Evolutionary conservation across 1,140 invertebrate species (phyloP).

Genomic region (Aphaenogaster rudis): DNA sequence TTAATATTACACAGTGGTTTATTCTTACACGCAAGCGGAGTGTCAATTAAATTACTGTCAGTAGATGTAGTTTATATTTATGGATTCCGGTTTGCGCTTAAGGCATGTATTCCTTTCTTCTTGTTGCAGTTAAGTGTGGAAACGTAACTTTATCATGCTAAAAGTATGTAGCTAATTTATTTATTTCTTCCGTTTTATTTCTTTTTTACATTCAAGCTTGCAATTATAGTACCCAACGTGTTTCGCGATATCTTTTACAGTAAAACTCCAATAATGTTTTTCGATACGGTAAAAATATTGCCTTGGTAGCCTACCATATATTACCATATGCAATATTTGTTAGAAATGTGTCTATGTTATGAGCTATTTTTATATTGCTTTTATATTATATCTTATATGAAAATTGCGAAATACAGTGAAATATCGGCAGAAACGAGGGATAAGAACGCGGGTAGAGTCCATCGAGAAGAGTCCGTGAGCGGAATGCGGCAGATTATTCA

Average conservation of each 20-base stretch:
- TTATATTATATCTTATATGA: neutral
- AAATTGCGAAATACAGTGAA: neutral
- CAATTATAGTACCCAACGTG: neutral
- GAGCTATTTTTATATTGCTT: neutral
- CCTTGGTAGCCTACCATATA: too few species aligned
- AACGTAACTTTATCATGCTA: slow-evolving; percentile 1
- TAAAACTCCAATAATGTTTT: neutral
- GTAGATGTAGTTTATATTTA: slow-evolving; percentile 20
- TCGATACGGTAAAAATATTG: neutral
- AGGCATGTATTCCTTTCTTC: neutral
- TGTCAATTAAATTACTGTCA: slow-evolving; percentile 54
- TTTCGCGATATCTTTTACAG: neutral
- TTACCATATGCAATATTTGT: slow-evolving; percentile 8
- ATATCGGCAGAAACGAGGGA: neutral
- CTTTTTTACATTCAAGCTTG: neutral
- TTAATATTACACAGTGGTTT: slow-evolving; percentile 58
- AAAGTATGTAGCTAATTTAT: neutral
- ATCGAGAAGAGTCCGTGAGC: neutral
- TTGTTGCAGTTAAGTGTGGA: neutral
- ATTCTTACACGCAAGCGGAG: slow-evolving; percentile 48
- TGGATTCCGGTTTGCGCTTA: slow-evolving; percentile 16
- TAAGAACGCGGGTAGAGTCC: neutral
- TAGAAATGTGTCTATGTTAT: neutral
- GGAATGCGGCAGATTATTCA: slow-evolving; percentile 59
- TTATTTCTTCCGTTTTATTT: slow-evolving; percentile 13